Percentiles rank a stretch among this genome's conserved stretches.
phyloP scores from a whole-genome alignment of 2,113 vertebrate species.

The Datnioides undecimradiatus region DNA sequence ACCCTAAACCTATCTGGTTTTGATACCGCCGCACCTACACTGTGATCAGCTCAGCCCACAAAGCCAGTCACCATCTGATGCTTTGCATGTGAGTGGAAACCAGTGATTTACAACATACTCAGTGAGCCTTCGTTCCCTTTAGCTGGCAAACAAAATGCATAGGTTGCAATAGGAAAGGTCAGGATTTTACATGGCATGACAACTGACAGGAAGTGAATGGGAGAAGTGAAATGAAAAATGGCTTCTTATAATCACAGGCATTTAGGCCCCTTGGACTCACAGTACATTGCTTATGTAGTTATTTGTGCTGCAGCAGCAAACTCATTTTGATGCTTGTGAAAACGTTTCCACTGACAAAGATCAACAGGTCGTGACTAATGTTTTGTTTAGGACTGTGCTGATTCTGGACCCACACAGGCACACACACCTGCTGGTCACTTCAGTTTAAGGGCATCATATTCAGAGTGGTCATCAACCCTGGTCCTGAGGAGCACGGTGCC shows the following conservation, averaged over 20 bases:
- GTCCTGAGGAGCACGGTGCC: background rate
- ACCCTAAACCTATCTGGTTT: background rate
- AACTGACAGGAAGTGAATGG: background rate
- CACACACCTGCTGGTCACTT: background rate
- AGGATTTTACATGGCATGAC: background rate
- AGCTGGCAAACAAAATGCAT: background rate
- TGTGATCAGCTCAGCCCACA: background rate
- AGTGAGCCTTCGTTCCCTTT: background rate
- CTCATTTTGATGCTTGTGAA: fast-evolving
- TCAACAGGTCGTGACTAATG: background rate
- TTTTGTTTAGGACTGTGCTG: background rate
- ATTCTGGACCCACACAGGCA: background rate
- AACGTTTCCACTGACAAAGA: constrained; percentile 28
- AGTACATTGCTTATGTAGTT: background rate
- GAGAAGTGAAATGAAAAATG: background rate
- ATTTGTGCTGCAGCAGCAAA: background rate
- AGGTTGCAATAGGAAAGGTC: background rate
- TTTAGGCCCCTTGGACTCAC: background rate
- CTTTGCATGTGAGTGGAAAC: constrained; percentile 2
- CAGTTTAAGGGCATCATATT: background rate
- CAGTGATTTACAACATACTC: background rate
- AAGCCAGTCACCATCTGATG: background rate
- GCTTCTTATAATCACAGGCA: too few relatives aligned
- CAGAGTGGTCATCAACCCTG: constrained; percentile 44
- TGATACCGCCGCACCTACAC: background rate